Evolutionary conservation across 1,140 invertebrate species (phyloP).

Genomic region (Cherax destructor): DNA sequence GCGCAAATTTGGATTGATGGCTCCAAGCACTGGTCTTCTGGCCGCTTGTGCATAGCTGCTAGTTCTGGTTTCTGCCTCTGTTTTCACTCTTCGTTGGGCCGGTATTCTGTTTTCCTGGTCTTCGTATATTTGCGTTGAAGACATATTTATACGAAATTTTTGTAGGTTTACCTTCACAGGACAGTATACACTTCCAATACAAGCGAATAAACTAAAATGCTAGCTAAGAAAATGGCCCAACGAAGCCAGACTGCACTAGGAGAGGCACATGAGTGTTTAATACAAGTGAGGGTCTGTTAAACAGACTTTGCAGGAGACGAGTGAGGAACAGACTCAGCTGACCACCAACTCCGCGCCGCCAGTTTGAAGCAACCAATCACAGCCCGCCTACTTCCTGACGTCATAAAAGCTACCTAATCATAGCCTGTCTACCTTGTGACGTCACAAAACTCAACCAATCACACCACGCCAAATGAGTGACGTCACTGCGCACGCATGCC

Average conservation of each 20-base stretch:
- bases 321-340: constrained; percentile 5
- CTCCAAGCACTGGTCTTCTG: constrained; percentile 53
- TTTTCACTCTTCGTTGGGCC: constrained; percentile 36
- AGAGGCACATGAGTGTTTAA: background rate
- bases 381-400: background rate
- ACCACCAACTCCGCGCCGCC: constrained; percentile 13
- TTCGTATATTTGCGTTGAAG: constrained; percentile 51
- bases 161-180: too few species aligned
- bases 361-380: constrained; percentile 64
- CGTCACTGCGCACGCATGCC: constrained; percentile 52
- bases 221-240: background rate
- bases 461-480: background rate
- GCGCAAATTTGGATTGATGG: constrained; percentile 48
- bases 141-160: constrained; percentile 10
- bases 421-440: background rate
- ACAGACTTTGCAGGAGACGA: background rate
- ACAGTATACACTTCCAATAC: too few species aligned
- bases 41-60: background rate
- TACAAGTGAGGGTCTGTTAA: background rate
- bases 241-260: background rate
- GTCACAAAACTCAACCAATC: constrained; percentile 10
- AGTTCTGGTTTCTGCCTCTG: background rate
- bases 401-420: constrained; percentile 45
- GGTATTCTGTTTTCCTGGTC: constrained; percentile 64
- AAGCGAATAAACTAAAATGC: background rate